Percentiles rank a stretch among this genome's conserved stretches.
phyloP scores from a whole-genome alignment of 2,888 invertebrate genomes.

The Pilophorus perplexus region DNA sequence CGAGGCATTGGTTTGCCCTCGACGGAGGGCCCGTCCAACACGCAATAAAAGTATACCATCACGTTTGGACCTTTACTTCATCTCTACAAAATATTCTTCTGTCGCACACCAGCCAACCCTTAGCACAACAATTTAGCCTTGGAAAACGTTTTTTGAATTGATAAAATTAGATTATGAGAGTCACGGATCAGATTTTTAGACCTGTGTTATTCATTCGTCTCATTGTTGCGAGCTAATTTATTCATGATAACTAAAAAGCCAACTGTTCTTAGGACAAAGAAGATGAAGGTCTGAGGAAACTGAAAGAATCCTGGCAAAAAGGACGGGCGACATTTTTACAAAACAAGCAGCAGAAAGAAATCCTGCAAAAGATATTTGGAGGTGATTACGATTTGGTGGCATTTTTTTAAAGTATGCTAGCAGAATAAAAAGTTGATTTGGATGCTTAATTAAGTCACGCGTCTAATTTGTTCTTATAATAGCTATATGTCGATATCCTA shows the following conservation, averaged over 20 bases:
- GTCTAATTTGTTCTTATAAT: too few relatives aligned
- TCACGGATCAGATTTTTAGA: neutral
- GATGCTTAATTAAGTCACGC: too few relatives aligned
- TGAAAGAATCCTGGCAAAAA: neutral
- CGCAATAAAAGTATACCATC: constrained; percentile 55
- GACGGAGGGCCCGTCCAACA: constrained; percentile 69
- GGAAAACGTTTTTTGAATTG: too few relatives aligned
- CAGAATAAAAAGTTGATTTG: too few relatives aligned
- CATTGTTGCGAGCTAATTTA: neutral
- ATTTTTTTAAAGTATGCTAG: too few relatives aligned
- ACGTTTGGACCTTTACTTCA: neutral
- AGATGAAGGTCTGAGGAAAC: constrained; percentile 1
- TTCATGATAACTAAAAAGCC: neutral
- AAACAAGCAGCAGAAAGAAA: constrained; percentile 6
- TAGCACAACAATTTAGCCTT: too few relatives aligned
- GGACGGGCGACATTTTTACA: constrained; percentile 9
- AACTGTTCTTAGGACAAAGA: constrained; percentile 11
- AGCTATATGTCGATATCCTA: too few relatives aligned
- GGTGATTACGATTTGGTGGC: neutral
- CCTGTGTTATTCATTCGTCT: neutral
- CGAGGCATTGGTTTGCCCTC: constrained; percentile 68
- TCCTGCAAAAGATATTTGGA: constrained; percentile 5
- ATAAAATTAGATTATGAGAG: too few relatives aligned
- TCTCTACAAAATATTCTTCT: too few relatives aligned
- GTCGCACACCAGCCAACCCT: too few relatives aligned